Evolutionary conservation across 2,797 vertebrate genomes (phyloP), one percentile per base, ranked within the genome.

Genomic region (Hippopotamyrus pictus): DNA sequence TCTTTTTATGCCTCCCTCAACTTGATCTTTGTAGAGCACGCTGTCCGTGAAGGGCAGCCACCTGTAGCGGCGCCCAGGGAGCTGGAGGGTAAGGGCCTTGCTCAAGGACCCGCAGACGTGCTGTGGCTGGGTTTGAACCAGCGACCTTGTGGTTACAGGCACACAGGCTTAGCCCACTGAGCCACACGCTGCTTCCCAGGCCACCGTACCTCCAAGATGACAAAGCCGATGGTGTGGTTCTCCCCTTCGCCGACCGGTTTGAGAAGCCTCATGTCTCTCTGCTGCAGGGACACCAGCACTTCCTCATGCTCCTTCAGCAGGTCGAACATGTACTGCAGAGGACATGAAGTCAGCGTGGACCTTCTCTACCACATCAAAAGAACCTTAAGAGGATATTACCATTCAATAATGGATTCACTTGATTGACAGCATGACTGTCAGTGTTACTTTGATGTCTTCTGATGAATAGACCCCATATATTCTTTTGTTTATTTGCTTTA

Each of bases 241-340:
- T 98, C 97, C 90, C 97, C 97, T 91, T 94, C 94, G 53, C 98
- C 97, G n/a, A 92, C 92, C 59, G 92, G 94, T 92, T 95, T 96
- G 90, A 97, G 95, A 84, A 96, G 95, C 90, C 97, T 97, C 88
- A 95, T 94, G 94, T 99, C 98, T 90, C 94, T 97, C 92, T 99
- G 98, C 92, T 99, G 97, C 37, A 99, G 88, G 0, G 96, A 97
- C 91, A 99, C 94, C 82, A 99, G 89, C 17, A 98, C 95, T 91
- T 98, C 96, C 69, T 98, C 97, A 2, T 92, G 92, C 0, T 95
- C 95, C 92, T 98, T 98, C 22, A 95, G 96, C 0, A 99, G 93
- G 57, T 98, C 97, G 91, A 99, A 97, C 91, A 98, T 0, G 88
- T 96, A 99, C 98, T 99, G 93, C 25, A 37, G 25, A 62, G 73